Conservation (phyloP, 2,797 vertebrate species). For the Darevskia nairensis region DNA sequence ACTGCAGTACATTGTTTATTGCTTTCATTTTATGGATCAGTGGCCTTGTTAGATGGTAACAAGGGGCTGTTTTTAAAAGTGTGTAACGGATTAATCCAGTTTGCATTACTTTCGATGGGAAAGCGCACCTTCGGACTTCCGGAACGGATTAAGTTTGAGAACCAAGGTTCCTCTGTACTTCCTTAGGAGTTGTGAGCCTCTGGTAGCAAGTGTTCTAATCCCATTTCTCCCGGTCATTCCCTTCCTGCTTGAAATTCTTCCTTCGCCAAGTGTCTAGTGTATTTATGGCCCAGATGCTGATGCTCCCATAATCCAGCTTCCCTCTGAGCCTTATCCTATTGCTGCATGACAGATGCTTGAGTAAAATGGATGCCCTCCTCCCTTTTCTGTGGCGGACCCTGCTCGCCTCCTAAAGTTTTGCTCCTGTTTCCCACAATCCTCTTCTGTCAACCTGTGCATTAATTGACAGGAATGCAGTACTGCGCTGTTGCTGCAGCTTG, state of each 20-base stretch:
- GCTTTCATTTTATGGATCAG: no score
- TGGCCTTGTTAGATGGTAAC: no score
- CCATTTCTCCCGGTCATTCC: neutral
- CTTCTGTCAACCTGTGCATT: neutral
- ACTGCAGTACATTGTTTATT: no score
- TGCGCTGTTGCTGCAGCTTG: neutral
- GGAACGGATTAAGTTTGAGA: no score
- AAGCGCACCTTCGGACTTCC: no score
- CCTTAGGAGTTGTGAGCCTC: neutral
- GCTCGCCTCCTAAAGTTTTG: neutral
- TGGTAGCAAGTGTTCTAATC: neutral
- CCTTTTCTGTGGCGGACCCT: neutral
- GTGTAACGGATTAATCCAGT: no score
- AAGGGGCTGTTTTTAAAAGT: no score
- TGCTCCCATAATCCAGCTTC: neutral
- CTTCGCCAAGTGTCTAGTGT: neutral
- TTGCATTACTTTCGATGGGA: no score
- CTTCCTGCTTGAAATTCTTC: slow-evolving; percentile 2
- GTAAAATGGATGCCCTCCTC: neutral
- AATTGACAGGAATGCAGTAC: neutral
- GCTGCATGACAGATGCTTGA: neutral
- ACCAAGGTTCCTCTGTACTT: neutral
- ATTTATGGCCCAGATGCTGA: neutral
- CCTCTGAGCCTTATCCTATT: neutral
- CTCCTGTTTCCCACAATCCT: neutral